These are phyloP conservation scores for Loriculus beryllinus DNA, from an alignment of 2,797 vertebrate species.

Conservation along the genomic window DNA sequence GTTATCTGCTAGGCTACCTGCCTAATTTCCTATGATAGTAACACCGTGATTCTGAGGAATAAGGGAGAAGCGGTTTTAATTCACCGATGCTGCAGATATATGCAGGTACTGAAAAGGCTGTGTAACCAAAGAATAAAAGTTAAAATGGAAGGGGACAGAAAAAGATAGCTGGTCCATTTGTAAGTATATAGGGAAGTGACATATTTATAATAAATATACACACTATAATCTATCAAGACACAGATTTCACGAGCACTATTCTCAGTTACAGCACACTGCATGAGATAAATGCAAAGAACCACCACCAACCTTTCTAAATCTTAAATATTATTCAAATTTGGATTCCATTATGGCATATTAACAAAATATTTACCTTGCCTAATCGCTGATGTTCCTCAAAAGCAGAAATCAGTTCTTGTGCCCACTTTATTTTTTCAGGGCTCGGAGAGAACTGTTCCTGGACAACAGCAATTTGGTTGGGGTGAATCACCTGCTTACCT, in stretches of 20 bases:
- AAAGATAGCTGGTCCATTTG: not conserved
- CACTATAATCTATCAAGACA: not conserved
- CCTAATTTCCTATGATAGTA: constrained; percentile 44
- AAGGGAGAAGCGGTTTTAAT: constrained; percentile 22
- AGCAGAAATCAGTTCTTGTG: constrained; percentile 88
- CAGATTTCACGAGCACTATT: not conserved
- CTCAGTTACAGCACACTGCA: not conserved
- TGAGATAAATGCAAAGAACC: not conserved
- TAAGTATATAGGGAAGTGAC: not conserved
- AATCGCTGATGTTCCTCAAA: constrained; percentile 91
- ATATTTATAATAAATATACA: not conserved
- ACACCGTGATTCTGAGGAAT: not conserved
- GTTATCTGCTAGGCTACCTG: constrained; percentile 50
- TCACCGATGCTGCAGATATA: not conserved
- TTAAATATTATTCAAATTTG: not conserved
- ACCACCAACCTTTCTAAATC: not conserved
- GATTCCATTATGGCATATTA: constrained; percentile 14
- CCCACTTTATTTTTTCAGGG: constrained; percentile 89
- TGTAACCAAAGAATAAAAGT: not conserved
- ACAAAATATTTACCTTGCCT: constrained; percentile 89
- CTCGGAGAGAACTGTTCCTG: constrained; percentile 95
- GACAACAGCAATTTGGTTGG: constrained; percentile 90
- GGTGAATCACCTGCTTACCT: constrained; percentile 99
- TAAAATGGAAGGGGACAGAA: not conserved
- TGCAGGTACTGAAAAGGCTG: not conserved